Evolutionary conservation across 1,140 invertebrate species (phyloP), one percentile per base, ranked within the genome.

Genomic region (Eupeodes corollae): DNA sequence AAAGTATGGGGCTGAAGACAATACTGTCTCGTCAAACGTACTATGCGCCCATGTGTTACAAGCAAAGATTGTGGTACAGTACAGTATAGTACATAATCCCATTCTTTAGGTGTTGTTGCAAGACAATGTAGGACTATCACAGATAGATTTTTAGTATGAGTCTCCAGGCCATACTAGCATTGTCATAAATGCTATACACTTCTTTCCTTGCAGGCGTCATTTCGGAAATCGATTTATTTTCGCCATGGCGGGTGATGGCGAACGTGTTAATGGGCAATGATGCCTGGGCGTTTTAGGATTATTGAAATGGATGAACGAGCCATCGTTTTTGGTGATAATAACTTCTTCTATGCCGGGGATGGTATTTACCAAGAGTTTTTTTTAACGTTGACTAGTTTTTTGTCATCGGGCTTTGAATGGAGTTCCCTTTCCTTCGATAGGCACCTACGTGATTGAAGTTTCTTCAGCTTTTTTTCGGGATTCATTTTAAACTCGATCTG

Each of bases 241-340:
- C 92, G 21, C 88, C 89, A 70, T 93, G 89, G n/a, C 92, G 93
- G 54, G 86, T 93, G 53, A 97, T 89, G 52, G 91, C 90, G 73
- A 97, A 96, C 48, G 92, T 96, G 68, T 97, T 97, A n/a, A 91
- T 90, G 18, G 88, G 82, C 56, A 97, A 73, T 42, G 91, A 95
- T 40, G 92, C 93, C 71, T 97, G 92, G 35, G 93, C 91, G n/a
- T n/a, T 74, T 97, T 97, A 11, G 93, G 92, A 69, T 96, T 97
- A 69, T 94, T 96, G 69, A 97, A 97, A 68, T 97, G 91, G 58
- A 97, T 93, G 10, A 97, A 91, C 31, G 86, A 84, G 30, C 92
- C 91, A 72, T 97, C 93, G 59, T 97, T 91, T 73, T 96, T 96
- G 54, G 97, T 96, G 88, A 97, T 96, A 71, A 96, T 97, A 13